Conservation (phyloP, 2,888 invertebrate species). For the Cyclophora punctaria region DNA sequence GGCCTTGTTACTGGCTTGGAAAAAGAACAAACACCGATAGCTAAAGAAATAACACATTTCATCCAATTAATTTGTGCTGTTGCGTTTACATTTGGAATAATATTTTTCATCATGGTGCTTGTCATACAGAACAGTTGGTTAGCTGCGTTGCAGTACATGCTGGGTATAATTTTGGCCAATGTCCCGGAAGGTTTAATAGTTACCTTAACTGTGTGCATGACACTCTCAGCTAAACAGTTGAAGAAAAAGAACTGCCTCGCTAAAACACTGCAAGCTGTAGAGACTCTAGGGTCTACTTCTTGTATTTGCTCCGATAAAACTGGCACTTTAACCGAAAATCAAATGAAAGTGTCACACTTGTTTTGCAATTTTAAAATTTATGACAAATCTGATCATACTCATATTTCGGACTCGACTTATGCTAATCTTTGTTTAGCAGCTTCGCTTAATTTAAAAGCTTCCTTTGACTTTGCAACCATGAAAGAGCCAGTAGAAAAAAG, state of each 20-base stretch:
- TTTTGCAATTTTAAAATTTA: slow-evolving; percentile 79
- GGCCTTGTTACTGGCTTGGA: slow-evolving; percentile 78
- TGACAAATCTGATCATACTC: slow-evolving; percentile 75
- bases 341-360: slow-evolving; percentile 82
- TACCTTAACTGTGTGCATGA: slow-evolving; percentile 84
- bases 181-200: slow-evolving; percentile 86
- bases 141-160: slow-evolving; percentile 79
- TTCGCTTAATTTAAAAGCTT: slow-evolving; percentile 82
- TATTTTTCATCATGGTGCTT: slow-evolving; percentile 83
- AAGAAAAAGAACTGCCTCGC: slow-evolving; percentile 84
- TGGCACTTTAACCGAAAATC: slow-evolving; percentile 83
- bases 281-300: slow-evolving; percentile 85
- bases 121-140: slow-evolving; percentile 78
- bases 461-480: slow-evolving; percentile 75
- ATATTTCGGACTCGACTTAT: slow-evolving; percentile 42
- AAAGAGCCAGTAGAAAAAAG: slow-evolving; percentile 56
- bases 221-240: slow-evolving; percentile 83
- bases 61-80: slow-evolving; percentile 81
- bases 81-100: slow-evolving; percentile 78
- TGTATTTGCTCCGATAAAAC: slow-evolving; percentile 88
- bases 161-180: slow-evolving; percentile 86
- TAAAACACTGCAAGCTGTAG: slow-evolving; percentile 85
- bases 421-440: slow-evolving; percentile 63
- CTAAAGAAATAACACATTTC: slow-evolving; percentile 84
- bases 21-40: slow-evolving; percentile 83